Evolutionary conservation across 1,140 invertebrate species (phyloP).

Genomic region (Chelonus insularis): DNA sequence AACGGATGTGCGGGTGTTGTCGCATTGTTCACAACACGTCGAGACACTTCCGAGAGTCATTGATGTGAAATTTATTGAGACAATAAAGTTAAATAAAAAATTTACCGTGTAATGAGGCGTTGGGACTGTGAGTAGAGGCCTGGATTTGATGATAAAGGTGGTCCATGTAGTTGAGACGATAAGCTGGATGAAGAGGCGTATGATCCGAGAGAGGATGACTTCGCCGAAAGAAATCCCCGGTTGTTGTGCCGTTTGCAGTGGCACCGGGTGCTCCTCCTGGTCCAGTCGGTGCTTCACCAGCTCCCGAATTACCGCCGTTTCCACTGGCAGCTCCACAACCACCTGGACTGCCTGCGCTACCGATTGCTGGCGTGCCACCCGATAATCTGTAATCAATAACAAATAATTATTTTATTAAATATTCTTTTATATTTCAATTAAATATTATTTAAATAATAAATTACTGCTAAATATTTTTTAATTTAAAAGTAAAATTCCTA

Average conservation of each 20-base stretch:
- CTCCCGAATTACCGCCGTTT: constrained; percentile 35
- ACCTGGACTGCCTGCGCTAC: constrained; percentile 47
- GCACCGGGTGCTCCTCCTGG: constrained; percentile 37
- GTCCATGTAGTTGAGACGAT: constrained; percentile 61
- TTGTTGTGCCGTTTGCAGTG: constrained; percentile 49
- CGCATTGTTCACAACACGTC: too few relatives aligned
- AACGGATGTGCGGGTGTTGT: too few relatives aligned
- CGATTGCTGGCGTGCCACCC: constrained; percentile 53
- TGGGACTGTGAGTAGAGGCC: constrained; percentile 63
- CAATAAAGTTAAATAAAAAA: constrained; percentile 29
- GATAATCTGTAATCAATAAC: constrained; percentile 50
- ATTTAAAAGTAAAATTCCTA: too few relatives aligned
- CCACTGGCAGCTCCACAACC: constrained; percentile 40
- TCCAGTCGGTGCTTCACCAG: constrained; percentile 38
- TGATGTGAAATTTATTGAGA: too few relatives aligned
- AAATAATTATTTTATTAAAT: constrained; percentile 9
- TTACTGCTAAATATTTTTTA: too few relatives aligned
- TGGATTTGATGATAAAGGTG: constrained; percentile 59
- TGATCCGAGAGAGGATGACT: constrained; percentile 58
- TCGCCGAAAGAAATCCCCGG: constrained; percentile 55
- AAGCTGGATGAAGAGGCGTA: constrained; percentile 57
- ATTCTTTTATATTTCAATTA: not conserved
- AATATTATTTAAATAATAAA: too few relatives aligned
- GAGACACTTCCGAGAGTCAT: too few relatives aligned
- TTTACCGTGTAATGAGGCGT: constrained; percentile 61